Evolutionary conservation across 2,888 invertebrate genomes (phyloP).

Genomic region (Amaurobius ferox): DNA sequence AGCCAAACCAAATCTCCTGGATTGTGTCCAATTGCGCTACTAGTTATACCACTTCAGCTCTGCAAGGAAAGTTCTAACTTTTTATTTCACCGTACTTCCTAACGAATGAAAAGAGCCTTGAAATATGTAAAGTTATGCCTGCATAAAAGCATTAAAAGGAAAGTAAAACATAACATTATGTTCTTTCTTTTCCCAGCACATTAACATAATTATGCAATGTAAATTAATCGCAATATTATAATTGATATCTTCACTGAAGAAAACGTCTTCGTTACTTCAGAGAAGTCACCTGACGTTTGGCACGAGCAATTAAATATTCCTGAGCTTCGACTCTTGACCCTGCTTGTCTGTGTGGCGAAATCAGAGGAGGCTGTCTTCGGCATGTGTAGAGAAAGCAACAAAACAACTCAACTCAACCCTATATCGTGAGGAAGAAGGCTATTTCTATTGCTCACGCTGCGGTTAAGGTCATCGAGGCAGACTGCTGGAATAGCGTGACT

Average conservation of each 20-base stretch:
- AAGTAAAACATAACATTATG: no score
- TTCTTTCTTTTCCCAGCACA: no score
- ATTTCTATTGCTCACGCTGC: constrained; percentile 17
- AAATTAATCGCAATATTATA: no score
- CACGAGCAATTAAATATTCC: neutral
- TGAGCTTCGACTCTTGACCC: constrained; percentile 7
- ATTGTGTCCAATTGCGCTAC: no score
- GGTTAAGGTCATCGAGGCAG: constrained; percentile 63
- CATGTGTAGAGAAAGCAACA: neutral
- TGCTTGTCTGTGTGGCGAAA: constrained; percentile 2
- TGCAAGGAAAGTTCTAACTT: no score
- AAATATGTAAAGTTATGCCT: no score
- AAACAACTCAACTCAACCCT: neutral
- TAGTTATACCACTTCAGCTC: no score
- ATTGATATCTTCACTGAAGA: neutral
- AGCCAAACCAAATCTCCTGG: no score
- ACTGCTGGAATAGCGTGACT: constrained; percentile 52
- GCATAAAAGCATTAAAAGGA: no score
- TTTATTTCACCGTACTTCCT: no score
- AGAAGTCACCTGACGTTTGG: neutral
- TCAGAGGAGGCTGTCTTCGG: constrained; percentile 14
- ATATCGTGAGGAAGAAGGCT: constrained; percentile 28
- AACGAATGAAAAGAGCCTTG: no score
- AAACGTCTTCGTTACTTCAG: neutral
- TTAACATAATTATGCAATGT: no score